Percentiles rank a stretch among this genome's conserved stretches.
phyloP scores from a whole-genome alignment of 2,797 vertebrate species.

The Danio albolineatus region DNA sequence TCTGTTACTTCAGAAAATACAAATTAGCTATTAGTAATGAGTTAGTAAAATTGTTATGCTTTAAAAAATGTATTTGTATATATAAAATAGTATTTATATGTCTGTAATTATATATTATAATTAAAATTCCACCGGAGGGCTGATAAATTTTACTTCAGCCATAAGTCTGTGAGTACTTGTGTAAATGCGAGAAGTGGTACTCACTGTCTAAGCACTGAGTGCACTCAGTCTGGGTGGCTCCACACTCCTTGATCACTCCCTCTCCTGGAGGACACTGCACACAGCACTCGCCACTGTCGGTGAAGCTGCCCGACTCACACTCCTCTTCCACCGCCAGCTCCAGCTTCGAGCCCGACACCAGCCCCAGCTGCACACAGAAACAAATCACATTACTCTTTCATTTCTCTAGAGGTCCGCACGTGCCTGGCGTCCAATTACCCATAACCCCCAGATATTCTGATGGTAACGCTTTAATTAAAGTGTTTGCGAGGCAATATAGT shows the following conservation, averaged over 20 bases:
- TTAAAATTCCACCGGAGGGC: too few relatives aligned
- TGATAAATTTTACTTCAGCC: too few relatives aligned
- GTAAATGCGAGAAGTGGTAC: constrained; percentile 67
- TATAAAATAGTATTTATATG: too few relatives aligned
- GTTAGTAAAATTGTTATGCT: too few relatives aligned
- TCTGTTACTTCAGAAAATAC: too few relatives aligned
- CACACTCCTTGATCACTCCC: constrained; percentile 85
- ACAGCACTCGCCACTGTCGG: constrained; percentile 86
- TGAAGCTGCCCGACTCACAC: constrained; percentile 81
- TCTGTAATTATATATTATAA: too few relatives aligned
- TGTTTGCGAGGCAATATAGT: neutral
- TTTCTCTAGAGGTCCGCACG: neutral
- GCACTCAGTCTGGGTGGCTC: constrained; percentile 86
- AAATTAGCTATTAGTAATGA: too few relatives aligned
- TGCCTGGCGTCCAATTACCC: constrained; percentile 8
- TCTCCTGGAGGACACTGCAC: constrained; percentile 88
- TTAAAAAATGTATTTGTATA: too few relatives aligned
- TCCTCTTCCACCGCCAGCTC: constrained; percentile 71
- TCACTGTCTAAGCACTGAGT: constrained; percentile 94
- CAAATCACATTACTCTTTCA: neutral
- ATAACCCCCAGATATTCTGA: constrained; percentile 6
- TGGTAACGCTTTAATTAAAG: constrained; percentile 17
- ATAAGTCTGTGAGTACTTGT: constrained; percentile 31
- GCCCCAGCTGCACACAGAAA: constrained; percentile 76
- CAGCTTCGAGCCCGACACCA: constrained; percentile 70